Conservation (phyloP, 2,113 vertebrate genomes). For the Sebastes fasciatus region DNA sequence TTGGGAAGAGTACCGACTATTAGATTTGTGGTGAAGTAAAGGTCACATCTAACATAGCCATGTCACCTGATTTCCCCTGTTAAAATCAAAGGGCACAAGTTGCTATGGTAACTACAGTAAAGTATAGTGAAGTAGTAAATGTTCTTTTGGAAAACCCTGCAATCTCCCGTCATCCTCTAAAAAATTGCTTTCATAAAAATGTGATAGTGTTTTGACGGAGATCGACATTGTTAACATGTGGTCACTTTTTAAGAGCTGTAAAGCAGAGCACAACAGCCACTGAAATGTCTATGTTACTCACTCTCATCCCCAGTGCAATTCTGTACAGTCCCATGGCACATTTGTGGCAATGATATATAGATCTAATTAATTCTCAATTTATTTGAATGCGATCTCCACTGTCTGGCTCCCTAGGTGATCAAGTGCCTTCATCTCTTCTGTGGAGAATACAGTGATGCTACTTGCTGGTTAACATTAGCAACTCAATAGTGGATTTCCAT, state of each 20-base stretch:
- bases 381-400: slow-evolving; percentile 51
- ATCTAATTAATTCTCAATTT: slow-evolving; percentile 53
- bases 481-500: slow-evolving; percentile 4
- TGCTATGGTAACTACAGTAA: slow-evolving; percentile 72
- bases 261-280: slow-evolving; percentile 12
- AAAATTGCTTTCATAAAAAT: slow-evolving; percentile 5
- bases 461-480: slow-evolving; percentile 11
- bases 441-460: slow-evolving; percentile 20
- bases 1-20: slow-evolving; percentile 16
- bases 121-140: slow-evolving; percentile 12
- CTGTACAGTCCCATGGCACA: slow-evolving; percentile 19
- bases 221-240: slow-evolving; percentile 1
- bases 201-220: slow-evolving; percentile 7
- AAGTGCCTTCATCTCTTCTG: slow-evolving; percentile 31
- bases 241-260: slow-evolving; percentile 17
- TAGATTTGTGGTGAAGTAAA: slow-evolving; percentile 41
- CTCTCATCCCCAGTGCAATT: slow-evolving; percentile 6
- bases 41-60: slow-evolving; percentile 33
- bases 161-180: background rate
- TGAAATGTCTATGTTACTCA: slow-evolving; percentile 6
- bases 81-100: slow-evolving; percentile 53
- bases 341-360: slow-evolving; percentile 45
- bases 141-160: slow-evolving; percentile 16
- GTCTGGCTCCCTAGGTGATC: slow-evolving; percentile 28
- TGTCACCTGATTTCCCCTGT: slow-evolving; percentile 53